Conservation (phyloP, 2,113 vertebrate genomes). For the Gymnogyps californianus region DNA sequence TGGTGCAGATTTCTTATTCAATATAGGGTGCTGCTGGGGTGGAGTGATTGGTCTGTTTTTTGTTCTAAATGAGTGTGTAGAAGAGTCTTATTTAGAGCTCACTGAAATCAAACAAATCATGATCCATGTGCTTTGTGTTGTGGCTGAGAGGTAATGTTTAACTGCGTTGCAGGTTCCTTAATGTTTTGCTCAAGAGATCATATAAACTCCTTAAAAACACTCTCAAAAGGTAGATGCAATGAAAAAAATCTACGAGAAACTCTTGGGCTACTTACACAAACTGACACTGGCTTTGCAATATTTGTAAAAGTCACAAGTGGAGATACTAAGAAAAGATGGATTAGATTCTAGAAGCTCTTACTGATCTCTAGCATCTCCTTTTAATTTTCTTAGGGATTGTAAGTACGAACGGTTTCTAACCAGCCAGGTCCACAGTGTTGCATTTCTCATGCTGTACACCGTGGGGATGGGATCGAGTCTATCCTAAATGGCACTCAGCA, state of each 20-base stretch:
- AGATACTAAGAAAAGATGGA: not conserved
- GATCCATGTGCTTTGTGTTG: not conserved
- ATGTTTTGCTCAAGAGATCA: not conserved
- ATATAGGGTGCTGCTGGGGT: not conserved
- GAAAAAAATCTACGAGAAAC: not conserved
- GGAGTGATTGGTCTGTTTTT: not conserved
- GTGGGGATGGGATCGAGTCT: fast-evolving
- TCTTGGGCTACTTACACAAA: not conserved
- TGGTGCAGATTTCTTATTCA: not conserved
- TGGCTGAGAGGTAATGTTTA: not conserved
- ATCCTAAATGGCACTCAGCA: not conserved
- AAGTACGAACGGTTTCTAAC: fast-evolving
- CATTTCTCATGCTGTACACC: not conserved
- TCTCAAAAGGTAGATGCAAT: not conserved
- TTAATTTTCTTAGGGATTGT: not conserved
- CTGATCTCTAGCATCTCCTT: not conserved
- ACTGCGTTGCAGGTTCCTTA: not conserved
- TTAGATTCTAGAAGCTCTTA: not conserved
- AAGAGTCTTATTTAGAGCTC: not conserved
- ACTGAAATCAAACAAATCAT: not conserved
- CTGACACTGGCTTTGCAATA: not conserved
- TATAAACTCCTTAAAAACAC: not conserved
- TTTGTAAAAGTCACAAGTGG: not conserved
- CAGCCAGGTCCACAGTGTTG: not conserved
- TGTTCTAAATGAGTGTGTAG: not conserved